These are phyloP conservation scores for Drosophila guanche DNA, from an alignment of 1,140 invertebrate genomes.

Conservation along the genomic window DNA sequence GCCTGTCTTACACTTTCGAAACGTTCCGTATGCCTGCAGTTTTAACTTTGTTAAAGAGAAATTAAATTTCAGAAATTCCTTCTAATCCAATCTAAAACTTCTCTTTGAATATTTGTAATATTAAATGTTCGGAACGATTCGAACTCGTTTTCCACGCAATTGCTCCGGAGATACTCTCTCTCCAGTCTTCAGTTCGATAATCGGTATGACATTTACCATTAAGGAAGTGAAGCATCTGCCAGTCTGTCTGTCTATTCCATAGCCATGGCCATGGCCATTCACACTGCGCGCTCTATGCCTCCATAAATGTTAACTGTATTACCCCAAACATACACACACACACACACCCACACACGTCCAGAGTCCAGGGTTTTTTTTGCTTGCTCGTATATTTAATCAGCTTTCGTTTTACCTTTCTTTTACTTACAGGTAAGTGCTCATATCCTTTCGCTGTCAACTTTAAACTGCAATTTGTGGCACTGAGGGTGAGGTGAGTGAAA, in stretches of 20 bases:
- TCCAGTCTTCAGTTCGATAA: conserved; percentile 26
- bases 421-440: conserved; percentile 77
- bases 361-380: conserved; percentile 17
- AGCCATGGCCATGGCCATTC: conserved; percentile 51
- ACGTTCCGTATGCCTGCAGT: no score
- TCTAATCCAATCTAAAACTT: no score
- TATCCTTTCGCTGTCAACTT: conserved; percentile 71
- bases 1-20: no score
- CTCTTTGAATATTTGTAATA: no score
- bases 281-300: conserved; percentile 48
- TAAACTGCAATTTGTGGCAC: conserved; percentile 69
- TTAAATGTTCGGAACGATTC: neutral
- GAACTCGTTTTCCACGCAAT: conserved; percentile 23
- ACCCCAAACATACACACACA: conserved; percentile 30
- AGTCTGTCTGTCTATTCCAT: conserved; percentile 21
- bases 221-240: conserved; percentile 61
- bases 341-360: neutral
- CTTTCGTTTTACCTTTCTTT: conserved; percentile 65
- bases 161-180: conserved; percentile 15
- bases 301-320: conserved; percentile 73
- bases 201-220: conserved; percentile 60
- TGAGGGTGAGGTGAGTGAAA: neutral
- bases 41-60: no score
- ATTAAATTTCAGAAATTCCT: no score
- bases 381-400: conserved; percentile 69